Conservation (phyloP, 2,113 vertebrate species). For the Oryzias javanicus region DNA sequence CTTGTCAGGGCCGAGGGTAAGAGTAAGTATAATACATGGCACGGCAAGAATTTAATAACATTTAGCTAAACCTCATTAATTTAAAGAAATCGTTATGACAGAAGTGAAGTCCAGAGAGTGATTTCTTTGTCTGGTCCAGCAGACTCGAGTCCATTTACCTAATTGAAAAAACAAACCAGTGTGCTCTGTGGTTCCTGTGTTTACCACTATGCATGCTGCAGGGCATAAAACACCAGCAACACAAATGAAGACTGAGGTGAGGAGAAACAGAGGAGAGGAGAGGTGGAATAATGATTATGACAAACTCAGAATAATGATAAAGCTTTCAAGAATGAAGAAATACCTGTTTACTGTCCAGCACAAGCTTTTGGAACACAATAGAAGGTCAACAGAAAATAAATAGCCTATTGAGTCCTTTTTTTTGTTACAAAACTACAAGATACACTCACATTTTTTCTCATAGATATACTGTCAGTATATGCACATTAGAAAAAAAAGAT, state of each 20-base stretch:
- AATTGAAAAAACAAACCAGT: constrained; percentile 65
- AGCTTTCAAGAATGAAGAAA: too few relatives aligned
- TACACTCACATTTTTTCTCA: too few relatives aligned
- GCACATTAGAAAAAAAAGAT: too few relatives aligned
- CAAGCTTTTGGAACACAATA: too few relatives aligned
- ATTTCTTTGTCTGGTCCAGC: constrained; percentile 62
- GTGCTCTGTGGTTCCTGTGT: constrained; percentile 38
- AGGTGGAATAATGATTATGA: neutral
- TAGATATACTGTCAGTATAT: too few relatives aligned
- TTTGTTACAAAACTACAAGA: too few relatives aligned
- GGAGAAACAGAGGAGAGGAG: constrained; percentile 3
- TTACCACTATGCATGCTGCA: constrained; percentile 54
- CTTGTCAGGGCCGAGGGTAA: constrained; percentile 23
- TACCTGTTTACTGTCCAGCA: too few relatives aligned
- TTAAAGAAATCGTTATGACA: constrained; percentile 56
- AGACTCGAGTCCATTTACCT: constrained; percentile 66
- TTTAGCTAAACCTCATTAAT: constrained; percentile 51
- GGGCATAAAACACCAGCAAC: constrained; percentile 41
- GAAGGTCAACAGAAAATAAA: too few relatives aligned
- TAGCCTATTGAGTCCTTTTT: too few relatives aligned
- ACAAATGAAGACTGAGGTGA: constrained; percentile 44
- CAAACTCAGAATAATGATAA: neutral
- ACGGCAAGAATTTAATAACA: constrained; percentile 53
- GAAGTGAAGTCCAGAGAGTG: constrained; percentile 49
- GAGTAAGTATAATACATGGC: constrained; percentile 12